Base-by-base conservation (phyloP, 2,113 vertebrate species). In the Eclectus roratus region DNA sequence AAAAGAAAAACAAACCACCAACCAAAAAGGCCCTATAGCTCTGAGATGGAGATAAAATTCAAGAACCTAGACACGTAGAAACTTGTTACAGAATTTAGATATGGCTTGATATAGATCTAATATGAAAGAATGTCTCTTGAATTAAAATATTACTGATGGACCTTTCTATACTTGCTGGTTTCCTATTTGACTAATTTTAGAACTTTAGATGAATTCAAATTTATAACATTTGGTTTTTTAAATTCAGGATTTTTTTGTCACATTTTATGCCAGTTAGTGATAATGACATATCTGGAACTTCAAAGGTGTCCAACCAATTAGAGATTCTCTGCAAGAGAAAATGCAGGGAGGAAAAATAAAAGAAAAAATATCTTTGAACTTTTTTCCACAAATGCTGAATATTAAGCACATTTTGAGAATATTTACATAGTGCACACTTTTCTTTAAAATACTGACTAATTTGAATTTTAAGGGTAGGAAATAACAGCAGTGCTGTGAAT, bases 291-390 rank as follows among this genome's bases (percentile, higher is more conserved):
- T 94, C 95, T 89, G 84, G 78, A 93, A 96, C 93, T 96, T 95
- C 96, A 96, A 92, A 95, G 77, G 69, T 94, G 83, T 92, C 93
- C 91, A 87, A 84, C 50, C 91, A 94, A 94, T 94, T 94, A 96
- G 44, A 89, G 69, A 92, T 71, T 93, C 69, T 66, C 89, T 79
- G 69, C 65, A 39, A 96, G 61, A 93, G 76, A 74, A 94, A 94
- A 88, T 6, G 27, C 29, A 78, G 76, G 61, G 63, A 50, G 6
- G 25, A 56, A 82, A 85, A 82, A 72, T 4, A 35, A 53, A 58
- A 80, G 19, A 85, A 82, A 85, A 81, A 33, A 16, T 66, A 3
- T 0, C 44, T 94, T 71, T 90, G 47, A 89, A 50, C 25, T 68
- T 14, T 61, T 69, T 86, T 79, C 60, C n/a, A 49, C 68, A 88